Evolutionary conservation across 2,888 invertebrate species (phyloP), one percentile per base, ranked within the genome.

Genomic region (Megalurothrips usitatus): DNA sequence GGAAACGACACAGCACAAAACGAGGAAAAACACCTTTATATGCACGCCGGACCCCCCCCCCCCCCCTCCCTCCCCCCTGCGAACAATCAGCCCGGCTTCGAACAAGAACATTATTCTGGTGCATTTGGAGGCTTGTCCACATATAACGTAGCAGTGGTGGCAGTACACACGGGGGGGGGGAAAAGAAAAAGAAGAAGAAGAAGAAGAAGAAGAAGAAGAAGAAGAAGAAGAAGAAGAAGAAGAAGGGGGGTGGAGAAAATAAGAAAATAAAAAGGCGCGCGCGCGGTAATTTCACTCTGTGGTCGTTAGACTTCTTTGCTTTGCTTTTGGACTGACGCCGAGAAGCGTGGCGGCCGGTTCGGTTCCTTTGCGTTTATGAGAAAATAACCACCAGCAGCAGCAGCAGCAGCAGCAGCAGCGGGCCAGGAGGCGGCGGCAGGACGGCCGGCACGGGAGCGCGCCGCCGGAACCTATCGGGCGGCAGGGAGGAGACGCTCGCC

Each of bases 291-390:
- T 75, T 75, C 68, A 75, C 26, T 75, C 68, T 75, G 68, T 75
- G 68, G 68, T 75, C 68, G 68, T 75, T 75, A 75, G 11, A 75
- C 68, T 75, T 26, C 68, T 75, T 75, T 23, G 26, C 68, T 75
- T 75, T n/a, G 23, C 9, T 75, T 75, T 26, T 75, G 34, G 34
- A 43, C 34, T 43, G 3, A 43, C 34, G 34, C 23, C 23, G 68
- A 75, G 68, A 26, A 75, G 68, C 68, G 68, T 26, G 26, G 23
- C 68, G 68, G 68, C 12, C 68, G 58, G 34, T 43, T 43, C 6
- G 34, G 34, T 43, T 43, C 34, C 34, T 43, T 43, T 43, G 68
- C 68, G 26, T 75, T 68, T 75, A 75, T 75, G 68, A 26, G 68
- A 75, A 75, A 23, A 75, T 75, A 75, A 75, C 68, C 23, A 58